phyloP scores from a whole-genome alignment of 2,797 vertebrate genomes.

The Streptopelia turtur region DNA sequence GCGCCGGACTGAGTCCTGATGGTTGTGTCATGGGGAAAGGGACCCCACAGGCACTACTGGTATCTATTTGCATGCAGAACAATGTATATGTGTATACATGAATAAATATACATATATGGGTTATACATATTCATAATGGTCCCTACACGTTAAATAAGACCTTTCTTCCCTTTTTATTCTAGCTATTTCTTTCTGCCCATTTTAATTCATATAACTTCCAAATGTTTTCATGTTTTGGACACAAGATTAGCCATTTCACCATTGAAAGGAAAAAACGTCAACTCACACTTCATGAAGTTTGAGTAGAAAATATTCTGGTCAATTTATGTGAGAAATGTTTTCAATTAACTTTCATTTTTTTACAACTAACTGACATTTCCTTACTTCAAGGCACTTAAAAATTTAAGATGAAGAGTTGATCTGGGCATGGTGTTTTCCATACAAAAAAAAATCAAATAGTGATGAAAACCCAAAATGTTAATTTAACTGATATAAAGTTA shows the following conservation, averaged over 20 bases:
- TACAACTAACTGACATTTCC: background rate
- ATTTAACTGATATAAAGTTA: background rate
- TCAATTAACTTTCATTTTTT: background rate
- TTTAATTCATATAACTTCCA: background rate
- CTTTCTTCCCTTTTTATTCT: background rate
- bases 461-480: background rate
- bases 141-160: background rate
- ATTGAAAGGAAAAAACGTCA: background rate
- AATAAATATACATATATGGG: background rate
- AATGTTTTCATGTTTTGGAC: background rate
- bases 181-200: background rate
- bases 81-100: background rate
- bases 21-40: background rate
- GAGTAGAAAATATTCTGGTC: background rate
- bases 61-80: background rate
- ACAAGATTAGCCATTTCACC: background rate
- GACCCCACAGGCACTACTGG: background rate
- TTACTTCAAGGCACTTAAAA: background rate
- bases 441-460: background rate
- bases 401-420: background rate
- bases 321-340: background rate
- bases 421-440: background rate
- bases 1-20: fast-evolving
- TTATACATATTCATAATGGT: background rate
- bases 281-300: background rate